phyloP scores from a whole-genome alignment of 92 coral and sea anemone genomes.

The Hydrozoanthus gracilis region DNA sequence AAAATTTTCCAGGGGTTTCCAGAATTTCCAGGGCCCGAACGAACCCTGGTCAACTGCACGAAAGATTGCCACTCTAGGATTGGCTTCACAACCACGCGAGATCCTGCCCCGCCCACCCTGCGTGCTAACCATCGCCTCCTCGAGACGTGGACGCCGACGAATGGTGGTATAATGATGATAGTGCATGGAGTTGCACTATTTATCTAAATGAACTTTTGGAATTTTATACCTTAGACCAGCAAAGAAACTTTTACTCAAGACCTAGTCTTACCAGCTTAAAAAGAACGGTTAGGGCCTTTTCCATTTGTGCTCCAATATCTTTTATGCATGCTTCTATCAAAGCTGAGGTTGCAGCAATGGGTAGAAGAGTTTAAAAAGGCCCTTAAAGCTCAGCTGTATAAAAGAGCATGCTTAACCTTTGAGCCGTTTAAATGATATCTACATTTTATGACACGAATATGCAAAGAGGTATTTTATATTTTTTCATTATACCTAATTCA shows the following conservation, averaged over 20 bases:
- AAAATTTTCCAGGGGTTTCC: too few relatives aligned
- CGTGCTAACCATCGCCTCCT: neutral
- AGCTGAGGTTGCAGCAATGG: slow-evolving; percentile 9
- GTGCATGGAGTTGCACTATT: neutral
- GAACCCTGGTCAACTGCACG: too few relatives aligned
- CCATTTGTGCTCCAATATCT: neutral
- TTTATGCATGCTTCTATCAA: neutral
- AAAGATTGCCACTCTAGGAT: too few relatives aligned
- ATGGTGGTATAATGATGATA: neutral
- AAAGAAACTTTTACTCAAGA: slow-evolving; percentile 9
- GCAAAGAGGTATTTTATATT: too few relatives aligned
- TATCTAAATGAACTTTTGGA: neutral
- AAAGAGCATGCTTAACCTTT: neutral
- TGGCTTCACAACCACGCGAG: neutral
- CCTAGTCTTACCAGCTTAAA: neutral
- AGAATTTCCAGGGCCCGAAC: too few relatives aligned
- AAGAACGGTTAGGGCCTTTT: neutral
- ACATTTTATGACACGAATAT: neutral
- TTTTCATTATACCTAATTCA: too few relatives aligned
- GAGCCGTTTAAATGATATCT: neutral
- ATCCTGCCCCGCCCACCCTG: neutral
- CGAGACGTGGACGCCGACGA: too few relatives aligned
- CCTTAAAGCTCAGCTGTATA: neutral
- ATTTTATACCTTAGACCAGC: neutral
- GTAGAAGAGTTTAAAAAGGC: slow-evolving; percentile 1